Evolutionary conservation across 2,797 vertebrate species (phyloP).

Genomic region (Labeo calbasu): DNA sequence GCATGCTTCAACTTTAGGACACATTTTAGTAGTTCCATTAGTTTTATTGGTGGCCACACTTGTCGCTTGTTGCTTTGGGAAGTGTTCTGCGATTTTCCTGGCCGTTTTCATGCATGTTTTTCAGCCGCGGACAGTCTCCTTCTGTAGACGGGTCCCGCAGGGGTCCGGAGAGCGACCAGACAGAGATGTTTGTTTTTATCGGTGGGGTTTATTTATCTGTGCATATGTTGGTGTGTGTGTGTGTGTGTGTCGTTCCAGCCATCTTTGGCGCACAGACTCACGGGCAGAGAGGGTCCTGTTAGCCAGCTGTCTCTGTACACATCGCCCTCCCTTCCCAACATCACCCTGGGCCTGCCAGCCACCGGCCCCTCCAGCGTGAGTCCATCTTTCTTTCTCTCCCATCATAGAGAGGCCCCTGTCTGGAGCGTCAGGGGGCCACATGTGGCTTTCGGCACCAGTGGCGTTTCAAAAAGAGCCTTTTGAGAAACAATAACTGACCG

Average conservation of each 20-base stretch:
- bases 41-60: neutral
- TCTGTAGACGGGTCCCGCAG: slow-evolving; percentile 35
- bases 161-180: slow-evolving; percentile 42
- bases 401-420: slow-evolving; percentile 59
- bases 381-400: slow-evolving; percentile 51
- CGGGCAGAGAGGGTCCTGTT: slow-evolving; percentile 85
- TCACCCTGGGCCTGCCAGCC: slow-evolving; percentile 93
- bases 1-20: neutral
- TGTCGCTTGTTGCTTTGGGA: neutral
- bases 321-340: slow-evolving; percentile 96
- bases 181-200: slow-evolving; percentile 54
- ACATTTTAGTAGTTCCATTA: neutral
- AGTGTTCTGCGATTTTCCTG: slow-evolving; percentile 3
- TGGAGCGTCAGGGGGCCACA: slow-evolving; percentile 51
- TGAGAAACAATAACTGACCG: slow-evolving; percentile 56
- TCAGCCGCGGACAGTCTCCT: neutral
- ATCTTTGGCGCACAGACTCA: slow-evolving; percentile 87
- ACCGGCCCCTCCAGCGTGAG: slow-evolving; percentile 88
- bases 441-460: slow-evolving; percentile 53
- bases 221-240: slow-evolving; percentile 33
- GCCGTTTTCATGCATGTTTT: slow-evolving; percentile 12
- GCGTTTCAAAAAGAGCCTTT: slow-evolving; percentile 58
- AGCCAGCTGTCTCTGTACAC: slow-evolving; percentile 95
- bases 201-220: slow-evolving; percentile 49
- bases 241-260: slow-evolving; percentile 73